Evolutionary conservation across 2,888 invertebrate species (phyloP).

Genomic region (Agrotis ipsilon): DNA sequence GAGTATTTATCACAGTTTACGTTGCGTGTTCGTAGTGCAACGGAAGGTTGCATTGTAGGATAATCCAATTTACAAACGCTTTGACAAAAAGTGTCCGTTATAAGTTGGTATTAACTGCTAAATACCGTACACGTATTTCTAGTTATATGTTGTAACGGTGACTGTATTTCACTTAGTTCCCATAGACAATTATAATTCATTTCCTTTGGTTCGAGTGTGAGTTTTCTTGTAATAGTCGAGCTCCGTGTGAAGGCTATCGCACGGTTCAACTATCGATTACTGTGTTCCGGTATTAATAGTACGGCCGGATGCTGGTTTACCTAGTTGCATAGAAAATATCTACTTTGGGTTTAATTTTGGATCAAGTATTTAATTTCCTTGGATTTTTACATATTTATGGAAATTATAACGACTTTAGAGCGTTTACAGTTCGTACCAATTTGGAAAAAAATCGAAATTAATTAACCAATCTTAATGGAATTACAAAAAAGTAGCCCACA

Average conservation of each 20-base stretch:
- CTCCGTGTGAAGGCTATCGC: not conserved
- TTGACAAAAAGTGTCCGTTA: slow-evolving; percentile 61
- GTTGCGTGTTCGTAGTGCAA: slow-evolving; percentile 73
- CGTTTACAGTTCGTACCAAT: no score
- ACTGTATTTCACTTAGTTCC: slow-evolving; percentile 52
- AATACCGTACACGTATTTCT: slow-evolving; percentile 56
- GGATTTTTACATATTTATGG: not conserved
- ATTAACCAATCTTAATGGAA: no score
- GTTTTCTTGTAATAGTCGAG: slow-evolving; percentile 23
- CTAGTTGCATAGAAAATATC: not conserved
- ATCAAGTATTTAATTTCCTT: not conserved
- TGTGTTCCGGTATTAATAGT: not conserved
- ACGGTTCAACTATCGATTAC: not conserved
- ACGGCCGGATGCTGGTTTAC: not conserved
- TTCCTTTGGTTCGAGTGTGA: slow-evolving; percentile 33
- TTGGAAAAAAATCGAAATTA: no score
- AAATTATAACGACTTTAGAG: no score
- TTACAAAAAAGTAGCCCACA: no score
- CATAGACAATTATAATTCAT: slow-evolving; percentile 27
- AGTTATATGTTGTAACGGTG: slow-evolving; percentile 57
- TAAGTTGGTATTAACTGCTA: slow-evolving; percentile 41
- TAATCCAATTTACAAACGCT: slow-evolving; percentile 64
- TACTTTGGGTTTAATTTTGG: not conserved
- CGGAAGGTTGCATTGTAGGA: slow-evolving; percentile 74
- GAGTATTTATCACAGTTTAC: slow-evolving; percentile 73